Conservation (phyloP, 2,888 invertebrate species). For the Orchesella flavescens region DNA sequence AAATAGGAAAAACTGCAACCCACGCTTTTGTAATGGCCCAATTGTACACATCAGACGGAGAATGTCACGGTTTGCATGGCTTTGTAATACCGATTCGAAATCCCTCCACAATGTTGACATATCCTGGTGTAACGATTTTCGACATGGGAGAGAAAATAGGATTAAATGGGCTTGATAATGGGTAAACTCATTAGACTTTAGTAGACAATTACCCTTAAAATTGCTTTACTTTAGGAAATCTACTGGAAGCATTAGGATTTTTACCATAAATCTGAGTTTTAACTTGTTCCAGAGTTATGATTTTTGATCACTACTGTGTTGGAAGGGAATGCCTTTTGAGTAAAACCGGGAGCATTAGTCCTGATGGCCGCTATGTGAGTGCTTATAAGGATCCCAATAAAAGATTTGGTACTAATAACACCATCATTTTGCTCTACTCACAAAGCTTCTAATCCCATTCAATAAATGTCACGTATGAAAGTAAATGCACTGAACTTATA, state of each 20-base stretch:
- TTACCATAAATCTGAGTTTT: too few species aligned
- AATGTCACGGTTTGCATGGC: constrained; percentile 88
- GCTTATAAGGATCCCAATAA: constrained; percentile 91
- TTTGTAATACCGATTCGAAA: constrained; percentile 92
- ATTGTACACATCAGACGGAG: constrained; percentile 85
- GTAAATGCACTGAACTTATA: background rate
- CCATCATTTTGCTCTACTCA: background rate
- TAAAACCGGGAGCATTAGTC: constrained; percentile 89
- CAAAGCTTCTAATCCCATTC: background rate
- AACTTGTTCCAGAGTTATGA: constrained; percentile 75
- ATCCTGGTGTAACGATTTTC: constrained; percentile 86
- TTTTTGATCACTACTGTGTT: constrained; percentile 90
- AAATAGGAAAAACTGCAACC: constrained; percentile 84
- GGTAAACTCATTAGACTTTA: constrained; percentile 15
- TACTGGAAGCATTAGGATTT: too few species aligned
- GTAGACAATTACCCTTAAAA: too few species aligned
- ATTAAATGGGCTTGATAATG: constrained; percentile 82
- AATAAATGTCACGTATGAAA: constrained; percentile 74
- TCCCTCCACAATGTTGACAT: constrained; percentile 81
- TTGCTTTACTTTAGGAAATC: too few species aligned
- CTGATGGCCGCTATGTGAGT: constrained; percentile 89
- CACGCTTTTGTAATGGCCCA: constrained; percentile 93
- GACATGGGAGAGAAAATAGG: constrained; percentile 95
- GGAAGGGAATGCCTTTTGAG: constrained; percentile 89
- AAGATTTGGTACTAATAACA: constrained; percentile 79